A percentile compares a stretch with the other conserved stretches of the same genome.
Evolutionary conservation across 2,888 invertebrate species (phyloP).

Genomic region (Cheilosia urbana): DNA sequence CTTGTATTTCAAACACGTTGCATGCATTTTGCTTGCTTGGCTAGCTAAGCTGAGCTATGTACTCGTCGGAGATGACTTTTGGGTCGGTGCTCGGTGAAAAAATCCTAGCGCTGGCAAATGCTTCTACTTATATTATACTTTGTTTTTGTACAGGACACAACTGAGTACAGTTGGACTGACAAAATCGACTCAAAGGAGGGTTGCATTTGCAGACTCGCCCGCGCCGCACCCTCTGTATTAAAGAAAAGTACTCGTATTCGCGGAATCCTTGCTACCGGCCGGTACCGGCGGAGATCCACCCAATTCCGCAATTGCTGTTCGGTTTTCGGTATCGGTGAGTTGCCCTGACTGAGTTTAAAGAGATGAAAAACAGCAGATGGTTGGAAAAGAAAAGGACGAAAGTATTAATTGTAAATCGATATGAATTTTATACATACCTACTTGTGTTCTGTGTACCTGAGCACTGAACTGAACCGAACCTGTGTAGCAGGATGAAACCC

Average conservation of each 20-base stretch:
- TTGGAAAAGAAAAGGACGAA: conserved; percentile 59
- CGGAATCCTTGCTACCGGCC: conserved; percentile 39
- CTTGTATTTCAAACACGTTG: conserved; percentile 40
- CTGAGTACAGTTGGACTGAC: not conserved
- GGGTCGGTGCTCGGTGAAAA: conserved; percentile 20
- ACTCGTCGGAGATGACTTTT: not conserved
- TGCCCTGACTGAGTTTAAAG: conserved; percentile 9
- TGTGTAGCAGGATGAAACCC: too few species aligned
- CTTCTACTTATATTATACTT: not conserved
- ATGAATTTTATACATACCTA: conserved; percentile 35
- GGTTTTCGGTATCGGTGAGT: not conserved
- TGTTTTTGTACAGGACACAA: too few species aligned
- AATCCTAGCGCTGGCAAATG: conserved; percentile 2
- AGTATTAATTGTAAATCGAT: conserved; percentile 67
- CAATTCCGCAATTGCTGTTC: conserved; percentile 67
- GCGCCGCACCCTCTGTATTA: conserved; percentile 1
- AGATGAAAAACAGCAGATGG: conserved; percentile 5
- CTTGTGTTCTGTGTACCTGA: not conserved
- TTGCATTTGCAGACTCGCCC: conserved; percentile 31
- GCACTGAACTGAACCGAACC: too few species aligned
- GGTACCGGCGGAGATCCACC: conserved; percentile 67
- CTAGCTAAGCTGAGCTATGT: not conserved
- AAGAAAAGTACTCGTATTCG: conserved; percentile 21
- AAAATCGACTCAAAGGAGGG: conserved; percentile 38
- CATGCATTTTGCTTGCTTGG: conserved; percentile 49